These are phyloP conservation scores for Elysia crispata DNA, from an alignment of 2,888 invertebrate genomes.

Conservation along the genomic window DNA sequence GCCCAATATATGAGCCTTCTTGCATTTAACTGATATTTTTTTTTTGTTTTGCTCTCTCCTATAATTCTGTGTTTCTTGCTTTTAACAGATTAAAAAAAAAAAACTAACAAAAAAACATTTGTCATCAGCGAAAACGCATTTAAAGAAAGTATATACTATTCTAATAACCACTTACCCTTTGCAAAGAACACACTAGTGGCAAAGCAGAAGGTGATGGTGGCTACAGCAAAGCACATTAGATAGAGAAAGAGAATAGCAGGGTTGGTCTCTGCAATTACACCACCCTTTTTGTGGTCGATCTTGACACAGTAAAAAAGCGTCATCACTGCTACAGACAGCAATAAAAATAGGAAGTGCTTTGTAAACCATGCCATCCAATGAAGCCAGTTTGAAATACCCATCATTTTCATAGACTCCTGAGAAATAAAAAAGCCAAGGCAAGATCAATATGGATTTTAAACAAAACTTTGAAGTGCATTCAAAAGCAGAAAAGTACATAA, in stretches of 20 bases:
- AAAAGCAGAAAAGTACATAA: too few species aligned
- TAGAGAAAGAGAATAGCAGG: conserved; percentile 85
- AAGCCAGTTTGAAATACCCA: conserved; percentile 89
- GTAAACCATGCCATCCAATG: conserved; percentile 92
- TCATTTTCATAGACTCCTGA: conserved; percentile 94
- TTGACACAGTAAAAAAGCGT: conserved; percentile 71
- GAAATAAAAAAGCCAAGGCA: background rate
- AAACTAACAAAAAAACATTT: too few species aligned
- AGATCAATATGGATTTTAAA: too few species aligned
- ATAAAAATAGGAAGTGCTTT: conserved; percentile 84
- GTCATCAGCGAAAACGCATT: too few species aligned
- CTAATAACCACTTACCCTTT: conserved; percentile 78
- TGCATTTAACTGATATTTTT: too few species aligned
- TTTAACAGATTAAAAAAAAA: too few species aligned
- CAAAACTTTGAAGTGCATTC: too few species aligned
- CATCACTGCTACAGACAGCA: conserved; percentile 81
- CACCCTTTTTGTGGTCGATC: conserved; percentile 59
- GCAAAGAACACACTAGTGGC: conserved; percentile 89
- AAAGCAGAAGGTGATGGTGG: conserved; percentile 88
- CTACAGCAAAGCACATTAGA: conserved; percentile 84
- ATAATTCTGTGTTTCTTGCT: too few species aligned
- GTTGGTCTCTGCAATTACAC: conserved; percentile 77
- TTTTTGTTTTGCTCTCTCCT: too few species aligned
- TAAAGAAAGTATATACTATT: too few species aligned
- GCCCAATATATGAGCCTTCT: too few species aligned